Conservation (phyloP, 2,888 invertebrate genomes). For the Eupithecia tripunctaria region DNA sequence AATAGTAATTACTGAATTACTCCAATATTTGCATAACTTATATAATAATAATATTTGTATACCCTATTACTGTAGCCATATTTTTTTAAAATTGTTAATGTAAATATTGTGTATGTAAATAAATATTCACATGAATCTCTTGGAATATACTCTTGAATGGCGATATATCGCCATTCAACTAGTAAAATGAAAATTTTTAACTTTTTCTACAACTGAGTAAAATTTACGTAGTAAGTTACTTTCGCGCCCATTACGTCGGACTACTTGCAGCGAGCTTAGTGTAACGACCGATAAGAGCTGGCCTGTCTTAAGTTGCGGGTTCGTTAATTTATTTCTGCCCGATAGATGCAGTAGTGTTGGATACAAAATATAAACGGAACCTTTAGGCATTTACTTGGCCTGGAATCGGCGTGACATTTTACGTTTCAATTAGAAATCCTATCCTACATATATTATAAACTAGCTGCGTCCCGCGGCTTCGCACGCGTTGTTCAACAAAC, state of each 20-base stretch:
- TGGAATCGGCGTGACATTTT: not conserved
- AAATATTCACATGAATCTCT: not conserved
- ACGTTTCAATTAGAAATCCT: not conserved
- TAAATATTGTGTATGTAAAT: not conserved
- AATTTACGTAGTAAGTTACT: not conserved
- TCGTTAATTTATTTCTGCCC: not conserved
- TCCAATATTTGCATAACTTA: not conserved
- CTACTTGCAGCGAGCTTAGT: constrained; percentile 18
- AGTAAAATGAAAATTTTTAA: not conserved
- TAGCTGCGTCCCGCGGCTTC: too few species aligned
- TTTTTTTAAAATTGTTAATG: not conserved
- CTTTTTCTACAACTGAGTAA: not conserved
- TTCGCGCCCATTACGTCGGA: constrained; percentile 17
- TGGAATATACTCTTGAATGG: not conserved
- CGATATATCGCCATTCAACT: too few species aligned
- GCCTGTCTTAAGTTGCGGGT: constrained; percentile 7
- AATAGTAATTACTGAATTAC: not conserved
- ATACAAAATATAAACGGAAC: not conserved
- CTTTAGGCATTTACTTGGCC: not conserved
- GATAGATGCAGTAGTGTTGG: not conserved
- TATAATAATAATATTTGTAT: too few species aligned
- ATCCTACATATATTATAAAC: too few species aligned
- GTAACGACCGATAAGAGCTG: constrained; percentile 20
- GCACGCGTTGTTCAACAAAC: too few species aligned
- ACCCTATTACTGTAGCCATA: not conserved